These are phyloP conservation scores for Nematostella vectensis DNA, from an alignment of 92 coral and sea anemone species.

Conservation along the genomic window DNA sequence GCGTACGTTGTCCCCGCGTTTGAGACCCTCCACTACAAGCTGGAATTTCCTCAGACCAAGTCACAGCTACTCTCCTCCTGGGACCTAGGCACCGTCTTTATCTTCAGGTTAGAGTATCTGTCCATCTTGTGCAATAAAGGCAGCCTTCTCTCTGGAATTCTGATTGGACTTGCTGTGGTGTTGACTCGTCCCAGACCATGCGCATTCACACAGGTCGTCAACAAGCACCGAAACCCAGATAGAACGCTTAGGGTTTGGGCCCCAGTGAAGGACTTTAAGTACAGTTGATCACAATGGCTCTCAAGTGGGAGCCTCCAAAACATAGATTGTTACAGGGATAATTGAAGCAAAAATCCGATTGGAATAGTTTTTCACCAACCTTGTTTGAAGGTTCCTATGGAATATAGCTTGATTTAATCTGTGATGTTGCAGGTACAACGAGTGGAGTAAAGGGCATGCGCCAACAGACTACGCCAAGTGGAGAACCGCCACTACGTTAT, in stretches of 20 bases:
- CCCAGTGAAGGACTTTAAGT: too few relatives aligned
- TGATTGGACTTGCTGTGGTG: too few relatives aligned
- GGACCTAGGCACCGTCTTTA: constrained; percentile 80
- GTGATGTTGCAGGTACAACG: constrained; percentile 49
- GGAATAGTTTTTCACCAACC: too few relatives aligned
- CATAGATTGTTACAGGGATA: too few relatives aligned
- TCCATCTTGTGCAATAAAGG: not conserved
- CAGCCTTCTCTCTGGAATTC: not conserved
- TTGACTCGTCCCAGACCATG: too few relatives aligned
- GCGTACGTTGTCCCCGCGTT: constrained; percentile 90
- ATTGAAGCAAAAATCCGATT: too few relatives aligned
- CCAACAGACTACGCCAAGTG: constrained; percentile 98
- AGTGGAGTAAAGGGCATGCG: constrained; percentile 96
- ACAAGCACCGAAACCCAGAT: too few relatives aligned
- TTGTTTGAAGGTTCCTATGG: too few relatives aligned
- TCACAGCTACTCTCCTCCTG: constrained; percentile 68
- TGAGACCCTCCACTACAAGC: constrained; percentile 87
- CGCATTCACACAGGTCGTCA: too few relatives aligned
- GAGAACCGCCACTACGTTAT: constrained; percentile 90
- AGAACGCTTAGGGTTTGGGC: too few relatives aligned
- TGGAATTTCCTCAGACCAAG: constrained; percentile 76
- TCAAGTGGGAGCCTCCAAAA: too few relatives aligned
- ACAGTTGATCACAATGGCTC: too few relatives aligned
- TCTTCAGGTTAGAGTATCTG: constrained; percentile 45
- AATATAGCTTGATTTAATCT: not conserved